Evolutionary conservation across 2,888 invertebrate species (phyloP), one percentile per base, ranked within the genome.

Genomic region (Dynastes maya): DNA sequence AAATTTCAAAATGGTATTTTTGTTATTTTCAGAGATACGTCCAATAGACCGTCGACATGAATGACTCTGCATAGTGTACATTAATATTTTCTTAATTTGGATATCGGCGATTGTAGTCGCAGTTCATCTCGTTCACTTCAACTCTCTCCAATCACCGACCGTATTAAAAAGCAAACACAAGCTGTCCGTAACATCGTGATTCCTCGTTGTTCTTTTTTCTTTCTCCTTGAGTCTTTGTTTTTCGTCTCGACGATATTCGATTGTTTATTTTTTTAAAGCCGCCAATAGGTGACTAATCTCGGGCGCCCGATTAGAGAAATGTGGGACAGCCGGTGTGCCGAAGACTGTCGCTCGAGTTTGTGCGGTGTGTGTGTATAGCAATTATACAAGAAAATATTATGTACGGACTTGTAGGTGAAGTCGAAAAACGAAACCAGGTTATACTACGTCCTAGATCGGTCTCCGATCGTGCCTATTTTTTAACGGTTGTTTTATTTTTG

Each of bases 401-500:
- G 32, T 45, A 45, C 45, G 45, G 11, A 11, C 45, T 45, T 63
- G 32, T 63, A 29, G 49, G 74, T 64, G 68, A 74, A 40, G 74
- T 63, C 37, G 16, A 74, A 65, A 65, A 76, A 76, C 16, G 51
- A 65, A 76, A 76, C 76, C 76, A 67, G 64, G 76, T 76, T 76
- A 76, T 65, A 65, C 37, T 49, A 64, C 51, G 76, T 76, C 65
- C 76, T 67, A 64, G 64, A 75, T 76, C 37, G 64, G 40, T 49
- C n/a, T 55, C 13, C 22, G 55, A 27, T 63, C 27, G 9, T 63
- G 40, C 22, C 22, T 40, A 40, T 67, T 64, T 37, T 40, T 67
- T 67, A 67, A 45, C 65, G n/a, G 16, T 45, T 65, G 55, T 22
- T 58, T 58, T 58, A 16, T 22, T 58, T 22, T 58, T 58, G 55